phyloP scores from a whole-genome alignment of 2,888 invertebrate genomes.

The Rotaria macrura region DNA sequence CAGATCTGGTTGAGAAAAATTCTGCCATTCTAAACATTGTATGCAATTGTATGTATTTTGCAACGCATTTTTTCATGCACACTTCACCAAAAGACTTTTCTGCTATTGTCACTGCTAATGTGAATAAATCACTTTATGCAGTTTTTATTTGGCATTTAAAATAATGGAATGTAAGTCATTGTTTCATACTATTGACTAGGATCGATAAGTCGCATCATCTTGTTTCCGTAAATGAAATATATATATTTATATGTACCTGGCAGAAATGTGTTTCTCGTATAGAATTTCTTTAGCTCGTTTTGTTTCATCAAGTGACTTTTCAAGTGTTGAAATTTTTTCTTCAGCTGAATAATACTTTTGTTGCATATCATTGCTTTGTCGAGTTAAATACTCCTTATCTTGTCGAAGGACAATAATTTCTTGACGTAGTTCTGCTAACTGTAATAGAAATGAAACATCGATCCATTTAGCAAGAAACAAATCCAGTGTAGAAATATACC shows the following conservation, averaged over 20 bases:
- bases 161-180: too few species aligned
- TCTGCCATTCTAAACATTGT: too few species aligned
- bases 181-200: too few species aligned
- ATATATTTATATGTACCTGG: conserved; percentile 39
- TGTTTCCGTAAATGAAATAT: too few species aligned
- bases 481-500: conserved; percentile 36
- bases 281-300: conserved; percentile 47
- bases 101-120: too few species aligned
- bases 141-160: too few species aligned
- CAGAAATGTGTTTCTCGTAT: conserved; percentile 49
- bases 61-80: too few species aligned
- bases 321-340: conserved; percentile 41
- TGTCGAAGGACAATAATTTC: conserved; percentile 43
- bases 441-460: not conserved
- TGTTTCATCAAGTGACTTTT: conserved; percentile 44
- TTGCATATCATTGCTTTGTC: conserved; percentile 41
- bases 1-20: too few species aligned
- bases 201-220: too few species aligned
- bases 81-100: too few species aligned
- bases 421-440: conserved; percentile 42
- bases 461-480: not conserved
- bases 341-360: conserved; percentile 38
- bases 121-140: too few species aligned
- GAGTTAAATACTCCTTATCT: conserved; percentile 48
- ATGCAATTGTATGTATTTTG: too few species aligned